Base-by-base conservation (phyloP, 2,888 invertebrate species). In the Listrodromus nycthemerus region DNA sequence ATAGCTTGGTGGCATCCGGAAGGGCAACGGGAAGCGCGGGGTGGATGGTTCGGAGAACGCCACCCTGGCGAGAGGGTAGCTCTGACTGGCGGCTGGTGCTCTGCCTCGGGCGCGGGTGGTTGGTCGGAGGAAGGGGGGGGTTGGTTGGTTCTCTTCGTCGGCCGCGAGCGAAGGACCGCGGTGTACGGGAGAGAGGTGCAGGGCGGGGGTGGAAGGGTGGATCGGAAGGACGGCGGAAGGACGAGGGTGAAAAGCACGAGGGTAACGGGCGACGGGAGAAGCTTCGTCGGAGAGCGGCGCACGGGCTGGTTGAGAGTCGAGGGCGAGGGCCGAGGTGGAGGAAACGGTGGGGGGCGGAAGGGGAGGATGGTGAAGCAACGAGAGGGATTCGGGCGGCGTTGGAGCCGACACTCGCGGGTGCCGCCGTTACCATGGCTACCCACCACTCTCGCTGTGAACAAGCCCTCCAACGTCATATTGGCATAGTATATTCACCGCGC, bases 391-490 rank as follows among this genome's bases (percentile, higher is more conserved):
- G 93, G 91, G 94, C 94, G 95, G 95, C 95, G 95, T 94, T 91
- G 94, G 94, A 94, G 95, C 92, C 93, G 93, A 93, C 93, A 93
- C 93, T 93, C 95, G 95, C 95, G 95, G 95, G 94, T 95, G 95
- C 95, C 93, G 92, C 94, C 94, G 95, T 95, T 93, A 93, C 94
- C 95, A 94, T 95, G 94, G 93, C 94, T 93, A 95, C 95, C 90
- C 92, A 93, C 93, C 93, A 93, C 93, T 92, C 92, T 90, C 91
- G 90, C 92, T 93, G 92, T 92, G 91, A 91, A 91, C 91, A 91
- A 91, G 90, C 91, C 91, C 91, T 92, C 91, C 89, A 91, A 75
- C 91, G 90, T 90, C 87, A 89, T 86, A 87, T 88, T 88, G 86
- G 87, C 86, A 58, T 63, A 70, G 55, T 58, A 69, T 50, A 74